Percentiles rank a stretch among this genome's conserved stretches.
phyloP scores from a whole-genome alignment of 2,888 invertebrate species.

The Seira sanloemensis region DNA sequence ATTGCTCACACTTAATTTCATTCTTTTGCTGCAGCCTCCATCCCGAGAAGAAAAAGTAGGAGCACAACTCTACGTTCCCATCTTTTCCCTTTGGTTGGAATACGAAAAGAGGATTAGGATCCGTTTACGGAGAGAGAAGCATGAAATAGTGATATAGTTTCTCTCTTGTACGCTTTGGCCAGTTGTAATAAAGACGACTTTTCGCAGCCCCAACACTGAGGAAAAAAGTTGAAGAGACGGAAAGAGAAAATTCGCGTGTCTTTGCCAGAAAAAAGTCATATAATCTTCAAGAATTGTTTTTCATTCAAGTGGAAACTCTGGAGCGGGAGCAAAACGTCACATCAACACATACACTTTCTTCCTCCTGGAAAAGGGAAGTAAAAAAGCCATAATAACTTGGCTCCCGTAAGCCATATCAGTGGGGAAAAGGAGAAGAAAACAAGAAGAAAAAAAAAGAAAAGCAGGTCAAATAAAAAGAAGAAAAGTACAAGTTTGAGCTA shows the following conservation, averaged over 20 bases:
- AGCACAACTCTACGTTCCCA: neutral
- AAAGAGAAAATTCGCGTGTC: conserved; percentile 35
- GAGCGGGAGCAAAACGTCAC: conserved; percentile 11
- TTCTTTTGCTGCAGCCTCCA: conserved; percentile 1
- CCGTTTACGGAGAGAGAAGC: conserved; percentile 2
- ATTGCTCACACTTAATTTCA: conserved; percentile 47
- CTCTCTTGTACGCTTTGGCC: neutral
- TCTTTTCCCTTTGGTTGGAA: neutral
- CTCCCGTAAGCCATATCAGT: neutral
- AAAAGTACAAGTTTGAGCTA: neutral
- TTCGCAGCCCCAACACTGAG: neutral
- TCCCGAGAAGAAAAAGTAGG: neutral
- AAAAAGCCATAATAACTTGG: conserved; percentile 48
- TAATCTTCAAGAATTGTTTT: conserved; percentile 50
- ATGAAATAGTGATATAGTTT: neutral
- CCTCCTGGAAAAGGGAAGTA: neutral
- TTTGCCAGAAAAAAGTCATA: conserved; percentile 58
- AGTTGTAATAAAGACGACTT: neutral
- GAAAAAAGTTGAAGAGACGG: neutral
- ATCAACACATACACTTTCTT: no score
- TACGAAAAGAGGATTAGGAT: no score
- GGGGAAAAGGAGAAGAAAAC: conserved; percentile 19
- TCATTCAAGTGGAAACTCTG: conserved; percentile 57
- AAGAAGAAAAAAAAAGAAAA: conserved; percentile 17
- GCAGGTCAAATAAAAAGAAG: conserved; percentile 23